Base-by-base conservation (phyloP, 2,113 vertebrate species). In the Girardinichthys multiradiatus region DNA sequence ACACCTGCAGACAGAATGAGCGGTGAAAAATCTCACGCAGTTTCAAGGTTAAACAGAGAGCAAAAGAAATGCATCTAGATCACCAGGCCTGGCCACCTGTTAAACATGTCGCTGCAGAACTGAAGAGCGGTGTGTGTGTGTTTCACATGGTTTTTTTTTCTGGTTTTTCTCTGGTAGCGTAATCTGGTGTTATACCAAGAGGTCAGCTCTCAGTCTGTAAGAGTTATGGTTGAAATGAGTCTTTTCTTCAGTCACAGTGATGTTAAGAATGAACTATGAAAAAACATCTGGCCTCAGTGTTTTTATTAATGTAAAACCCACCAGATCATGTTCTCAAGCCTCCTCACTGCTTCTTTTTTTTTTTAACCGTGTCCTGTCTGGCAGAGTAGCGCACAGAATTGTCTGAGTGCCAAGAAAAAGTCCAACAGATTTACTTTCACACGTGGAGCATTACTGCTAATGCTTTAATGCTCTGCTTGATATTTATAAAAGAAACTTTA, bases 1-100 rank as follows among this genome's bases (percentile, higher is more conserved):
- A 96, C 94, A 83, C 98, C 98, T 99, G 88, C 68, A 84, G 69
- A 74, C 63, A 79, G 19, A 82, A 67, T 33, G 3, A n/a, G 7
- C 10, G 11, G 72, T 74, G 28, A 64, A 68, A 21, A 15, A 54
- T 62, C 2, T 12, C 19, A 31, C 35, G 10, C 42, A 51, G 21
- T 57, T 21, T 69, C 7, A 8, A 29, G 21, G 57, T 65, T 24
- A 27, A 71, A 17, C 42, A 21, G 17, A 19, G 42, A 45, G 42
- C 14, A 39, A 8, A 17, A 0, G 24, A 58, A 45, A 35, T 54
- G 48, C 48, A n/a, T 54, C 48, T 54, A 2, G 48, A 54, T 54
- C 21, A 24, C 1, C 21, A 5, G n/a, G 7, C 24, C 48, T 24
- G 24, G 48, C 42, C 42, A 19, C 42, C 42, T 45, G 42, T 19